phyloP scores from a whole-genome alignment of 2,888 invertebrate genomes.

The Xestia sexstrigata region DNA sequence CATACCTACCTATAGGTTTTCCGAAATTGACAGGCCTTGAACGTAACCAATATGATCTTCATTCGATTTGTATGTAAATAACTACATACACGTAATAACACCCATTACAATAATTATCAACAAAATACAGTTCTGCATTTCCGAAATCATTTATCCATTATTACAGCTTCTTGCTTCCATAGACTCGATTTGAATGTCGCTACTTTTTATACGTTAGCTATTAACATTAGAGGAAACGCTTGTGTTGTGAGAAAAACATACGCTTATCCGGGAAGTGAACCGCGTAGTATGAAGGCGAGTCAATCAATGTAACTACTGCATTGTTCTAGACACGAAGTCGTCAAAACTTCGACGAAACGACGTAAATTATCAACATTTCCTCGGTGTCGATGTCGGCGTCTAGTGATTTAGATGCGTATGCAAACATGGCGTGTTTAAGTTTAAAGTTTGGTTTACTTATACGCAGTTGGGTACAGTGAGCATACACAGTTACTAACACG shows the following conservation, averaged over 20 bases:
- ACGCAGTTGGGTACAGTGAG: neutral
- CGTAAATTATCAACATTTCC: slow-evolving; percentile 69
- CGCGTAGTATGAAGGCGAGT: slow-evolving; percentile 45
- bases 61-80: neutral
- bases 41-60: too few species aligned
- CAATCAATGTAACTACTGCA: slow-evolving; percentile 70
- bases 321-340: slow-evolving; percentile 67
- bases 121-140: slow-evolving; percentile 53
- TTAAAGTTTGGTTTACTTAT: neutral
- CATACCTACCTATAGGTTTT: neutral
- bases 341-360: slow-evolving; percentile 70
- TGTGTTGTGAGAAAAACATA: slow-evolving; percentile 75
- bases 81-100: neutral
- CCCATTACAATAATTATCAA: slow-evolving; percentile 11
- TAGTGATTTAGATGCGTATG: slow-evolving; percentile 47
- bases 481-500: neutral
- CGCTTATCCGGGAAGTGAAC: slow-evolving; percentile 75
- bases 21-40: neutral
- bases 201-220: slow-evolving; percentile 61
- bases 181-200: slow-evolving; percentile 62
- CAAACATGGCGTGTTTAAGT: slow-evolving; percentile 28
- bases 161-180: slow-evolving; percentile 51
- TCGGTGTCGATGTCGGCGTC: slow-evolving; percentile 38
- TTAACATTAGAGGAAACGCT: slow-evolving; percentile 72
- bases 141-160: slow-evolving; percentile 56